These are phyloP conservation scores for Caenorhabditis sp. DNA, from an alignment of 2,888 invertebrate species.

Conservation along the genomic window DNA sequence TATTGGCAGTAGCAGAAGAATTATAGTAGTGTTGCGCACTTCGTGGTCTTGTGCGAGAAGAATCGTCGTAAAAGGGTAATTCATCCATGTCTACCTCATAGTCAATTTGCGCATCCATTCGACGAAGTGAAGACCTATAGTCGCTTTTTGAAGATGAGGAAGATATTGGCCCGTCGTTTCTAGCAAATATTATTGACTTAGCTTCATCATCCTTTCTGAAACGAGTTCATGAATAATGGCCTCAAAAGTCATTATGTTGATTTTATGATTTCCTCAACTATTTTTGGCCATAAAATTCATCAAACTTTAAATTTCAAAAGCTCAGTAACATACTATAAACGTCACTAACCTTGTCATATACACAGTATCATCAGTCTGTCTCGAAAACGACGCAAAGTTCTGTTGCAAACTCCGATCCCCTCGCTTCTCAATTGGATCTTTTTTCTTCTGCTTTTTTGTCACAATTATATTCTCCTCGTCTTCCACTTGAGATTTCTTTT, in stretches of 20 bases:
- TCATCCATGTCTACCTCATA: slow-evolving; percentile 25
- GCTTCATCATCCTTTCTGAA: slow-evolving; percentile 22
- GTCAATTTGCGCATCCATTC: slow-evolving; percentile 35
- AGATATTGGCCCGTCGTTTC: slow-evolving; percentile 23
- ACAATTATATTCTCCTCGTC: background rate
- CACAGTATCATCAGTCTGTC: slow-evolving; percentile 32
- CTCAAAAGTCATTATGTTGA: too few species aligned
- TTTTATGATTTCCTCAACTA: too few species aligned
- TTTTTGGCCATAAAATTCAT: too few species aligned
- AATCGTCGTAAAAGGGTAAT: slow-evolving; percentile 12
- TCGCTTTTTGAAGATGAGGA: background rate
- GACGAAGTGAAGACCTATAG: background rate
- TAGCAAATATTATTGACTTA: slow-evolving; percentile 19
- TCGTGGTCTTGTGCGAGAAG: slow-evolving; percentile 7
- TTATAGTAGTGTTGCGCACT: slow-evolving; percentile 33
- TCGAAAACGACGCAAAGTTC: slow-evolving; percentile 24
- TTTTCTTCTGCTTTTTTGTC: background rate
- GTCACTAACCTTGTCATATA: slow-evolving; percentile 27
- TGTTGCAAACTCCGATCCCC: slow-evolving; percentile 20
- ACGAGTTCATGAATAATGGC: background rate
- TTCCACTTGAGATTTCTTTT: background rate
- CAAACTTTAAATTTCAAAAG: too few species aligned
- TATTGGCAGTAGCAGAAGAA: background rate
- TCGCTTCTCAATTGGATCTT: slow-evolving; percentile 14
- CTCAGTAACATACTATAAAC: too few species aligned